A percentile compares a stretch with the other conserved stretches of the same genome.
Conservation (phyloP, 2,113 vertebrate genomes). For the Neodon shergylaensis region DNA sequence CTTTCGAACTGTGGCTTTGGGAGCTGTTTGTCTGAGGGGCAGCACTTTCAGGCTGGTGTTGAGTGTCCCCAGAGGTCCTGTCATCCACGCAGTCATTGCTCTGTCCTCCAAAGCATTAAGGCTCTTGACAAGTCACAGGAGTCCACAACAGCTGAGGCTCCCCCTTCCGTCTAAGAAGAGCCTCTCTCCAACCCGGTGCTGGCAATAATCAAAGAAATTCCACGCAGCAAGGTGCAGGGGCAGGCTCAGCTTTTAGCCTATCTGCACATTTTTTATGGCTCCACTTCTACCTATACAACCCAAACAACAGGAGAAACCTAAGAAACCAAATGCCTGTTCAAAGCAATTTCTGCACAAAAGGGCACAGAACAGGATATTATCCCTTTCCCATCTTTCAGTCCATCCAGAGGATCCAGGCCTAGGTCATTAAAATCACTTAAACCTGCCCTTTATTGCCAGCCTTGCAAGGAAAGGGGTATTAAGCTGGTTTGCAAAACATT, state of each 20-base stretch:
- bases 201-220: not conserved
- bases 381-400: not conserved
- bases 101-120: not conserved
- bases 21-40: too few relatives aligned
- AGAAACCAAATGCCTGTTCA: not conserved
- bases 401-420: not conserved
- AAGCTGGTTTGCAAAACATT: not conserved
- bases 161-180: not conserved
- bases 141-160: rapidly evolving
- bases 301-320: not conserved
- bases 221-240: not conserved
- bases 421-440: not conserved
- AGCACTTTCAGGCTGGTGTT: not conserved
- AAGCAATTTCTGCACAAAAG: conserved; percentile 3
- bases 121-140: not conserved
- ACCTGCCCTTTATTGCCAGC: not conserved
- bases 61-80: rapidly evolving
- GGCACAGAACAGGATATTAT: not conserved
- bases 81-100: not conserved
- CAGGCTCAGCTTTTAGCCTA: not conserved
- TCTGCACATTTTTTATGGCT: not conserved
- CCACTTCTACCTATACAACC: not conserved
- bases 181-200: not conserved
- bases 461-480: not conserved
- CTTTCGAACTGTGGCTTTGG: not conserved